phyloP scores from a whole-genome alignment of 2,888 invertebrate genomes.

The Microctonus aethiopoides region DNA sequence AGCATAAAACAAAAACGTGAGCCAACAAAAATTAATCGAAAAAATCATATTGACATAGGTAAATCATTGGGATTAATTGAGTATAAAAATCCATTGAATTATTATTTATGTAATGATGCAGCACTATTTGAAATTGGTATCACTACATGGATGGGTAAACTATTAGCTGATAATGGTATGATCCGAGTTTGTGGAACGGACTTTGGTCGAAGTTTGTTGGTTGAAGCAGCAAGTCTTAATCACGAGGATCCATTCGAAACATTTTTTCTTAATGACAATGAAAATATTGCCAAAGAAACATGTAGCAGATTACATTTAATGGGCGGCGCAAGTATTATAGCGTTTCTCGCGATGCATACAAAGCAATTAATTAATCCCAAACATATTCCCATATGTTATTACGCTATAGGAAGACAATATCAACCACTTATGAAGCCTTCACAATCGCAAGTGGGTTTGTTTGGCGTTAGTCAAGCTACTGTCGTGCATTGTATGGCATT shows the following conservation, averaged over 20 bases:
- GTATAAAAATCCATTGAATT: slow-evolving; percentile 72
- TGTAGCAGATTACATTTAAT: slow-evolving; percentile 77
- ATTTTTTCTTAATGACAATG: slow-evolving; percentile 73
- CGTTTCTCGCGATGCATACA: slow-evolving; percentile 80
- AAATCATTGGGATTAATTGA: slow-evolving; percentile 69
- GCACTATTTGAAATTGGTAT: slow-evolving; percentile 78
- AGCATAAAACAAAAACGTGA: slow-evolving; percentile 40
- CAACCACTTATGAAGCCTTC: slow-evolving; percentile 66
- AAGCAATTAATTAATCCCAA: slow-evolving; percentile 74
- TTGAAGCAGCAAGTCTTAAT: slow-evolving; percentile 79
- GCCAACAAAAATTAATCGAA: slow-evolving; percentile 14
- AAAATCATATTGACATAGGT: slow-evolving; percentile 71
- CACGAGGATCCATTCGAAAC: slow-evolving; percentile 70
- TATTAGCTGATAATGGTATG: slow-evolving; percentile 69
- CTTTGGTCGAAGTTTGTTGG: slow-evolving; percentile 79
- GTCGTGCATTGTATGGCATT: slow-evolving; percentile 73
- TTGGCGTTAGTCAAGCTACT: slow-evolving; percentile 77
- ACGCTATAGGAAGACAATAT: slow-evolving; percentile 79
- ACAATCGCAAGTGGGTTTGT: slow-evolving; percentile 69
- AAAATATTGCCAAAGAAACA: slow-evolving; percentile 69
- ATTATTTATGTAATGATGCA: slow-evolving; percentile 76
- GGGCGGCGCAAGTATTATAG: slow-evolving; percentile 79
- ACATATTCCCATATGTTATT: slow-evolving; percentile 77
- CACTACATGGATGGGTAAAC: slow-evolving; percentile 65
- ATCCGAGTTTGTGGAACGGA: slow-evolving; percentile 80